Evolutionary conservation across 2,113 vertebrate species (phyloP).

Genomic region (Anguilla japonica): DNA sequence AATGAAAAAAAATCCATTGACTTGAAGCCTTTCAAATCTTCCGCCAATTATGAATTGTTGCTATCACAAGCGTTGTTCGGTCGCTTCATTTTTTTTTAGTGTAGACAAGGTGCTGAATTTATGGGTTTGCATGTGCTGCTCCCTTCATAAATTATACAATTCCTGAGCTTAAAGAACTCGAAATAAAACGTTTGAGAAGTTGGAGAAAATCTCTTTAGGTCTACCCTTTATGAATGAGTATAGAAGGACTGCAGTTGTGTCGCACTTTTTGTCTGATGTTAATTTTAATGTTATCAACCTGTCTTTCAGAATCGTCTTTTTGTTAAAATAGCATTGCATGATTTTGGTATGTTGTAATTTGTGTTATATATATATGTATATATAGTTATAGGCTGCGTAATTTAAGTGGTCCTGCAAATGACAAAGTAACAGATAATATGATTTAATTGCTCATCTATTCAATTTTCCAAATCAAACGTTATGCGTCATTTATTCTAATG

Average conservation of each 20-base stretch:
- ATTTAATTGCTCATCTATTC: not conserved
- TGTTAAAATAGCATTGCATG: not conserved
- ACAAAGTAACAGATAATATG: not conserved
- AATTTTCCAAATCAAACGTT: not conserved
- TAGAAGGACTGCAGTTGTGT: not conserved
- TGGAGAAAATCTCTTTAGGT: not conserved
- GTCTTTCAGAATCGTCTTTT: not conserved
- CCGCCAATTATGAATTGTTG: not conserved
- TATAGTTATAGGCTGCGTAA: too few relatives aligned
- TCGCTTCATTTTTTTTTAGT: not conserved
- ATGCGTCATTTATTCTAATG: not conserved
- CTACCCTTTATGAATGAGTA: not conserved
- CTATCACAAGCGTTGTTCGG: not conserved
- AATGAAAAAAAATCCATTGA: not conserved
- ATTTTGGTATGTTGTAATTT: not conserved
- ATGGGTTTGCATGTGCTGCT: not conserved
- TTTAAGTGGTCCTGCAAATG: not conserved
- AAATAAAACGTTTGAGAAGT: slow-evolving; percentile 15
- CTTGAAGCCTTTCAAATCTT: not conserved
- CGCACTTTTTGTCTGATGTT: not conserved
- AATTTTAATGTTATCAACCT: not conserved
- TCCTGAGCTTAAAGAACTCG: not conserved
- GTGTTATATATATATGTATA: not conserved
- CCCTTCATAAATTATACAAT: not conserved
- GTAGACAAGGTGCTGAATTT: not conserved